phyloP scores from a whole-genome alignment of 53 echinoderm and acorn worm species.

The Stichopus horrens region DNA sequence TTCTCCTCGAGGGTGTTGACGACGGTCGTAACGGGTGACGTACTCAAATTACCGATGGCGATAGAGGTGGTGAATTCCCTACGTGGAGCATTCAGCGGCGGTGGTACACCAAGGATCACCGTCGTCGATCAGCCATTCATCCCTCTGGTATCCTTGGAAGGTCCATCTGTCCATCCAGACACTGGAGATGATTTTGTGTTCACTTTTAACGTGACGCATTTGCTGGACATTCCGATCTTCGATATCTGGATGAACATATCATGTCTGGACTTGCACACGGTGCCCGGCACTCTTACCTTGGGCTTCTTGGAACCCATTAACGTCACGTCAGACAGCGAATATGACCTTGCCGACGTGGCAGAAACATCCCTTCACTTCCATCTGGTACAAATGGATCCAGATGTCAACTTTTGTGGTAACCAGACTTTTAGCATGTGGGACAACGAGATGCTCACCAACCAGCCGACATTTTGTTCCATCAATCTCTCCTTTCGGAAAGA shows the following conservation, averaged over 20 bases:
- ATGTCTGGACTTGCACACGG: slow-evolving; percentile 65
- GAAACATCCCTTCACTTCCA: slow-evolving; percentile 62
- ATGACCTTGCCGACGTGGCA: slow-evolving; percentile 45
- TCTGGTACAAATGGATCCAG: slow-evolving; percentile 48
- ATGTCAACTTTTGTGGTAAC: slow-evolving; percentile 56
- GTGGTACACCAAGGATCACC: slow-evolving; percentile 31
- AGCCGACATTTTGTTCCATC: slow-evolving; percentile 58
- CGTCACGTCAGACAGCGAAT: slow-evolving; percentile 59
- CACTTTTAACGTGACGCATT: slow-evolving; percentile 63
- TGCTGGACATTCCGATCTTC: slow-evolving; percentile 51
- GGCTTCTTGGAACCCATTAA: slow-evolving; percentile 61
- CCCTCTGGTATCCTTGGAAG: slow-evolving; percentile 56
- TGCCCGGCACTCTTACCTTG: slow-evolving; percentile 51
- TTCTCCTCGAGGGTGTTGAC: slow-evolving; percentile 66
- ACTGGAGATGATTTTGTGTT: slow-evolving; percentile 59
- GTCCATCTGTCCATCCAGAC: slow-evolving; percentile 56
- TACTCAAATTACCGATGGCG: slow-evolving; percentile 36
- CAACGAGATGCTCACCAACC: slow-evolving; percentile 69
- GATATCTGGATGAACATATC: slow-evolving; percentile 81
- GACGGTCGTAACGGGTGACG: slow-evolving; percentile 49
- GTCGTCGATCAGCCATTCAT: slow-evolving; percentile 71
- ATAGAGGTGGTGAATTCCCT: slow-evolving; percentile 44
- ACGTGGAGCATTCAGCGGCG: slow-evolving; percentile 17
- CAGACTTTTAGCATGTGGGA: slow-evolving; percentile 77
- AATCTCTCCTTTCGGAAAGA: slow-evolving; percentile 67